Evolutionary conservation across 1,140 invertebrate species (phyloP).

Genomic region (Ridgeia piscesae): DNA sequence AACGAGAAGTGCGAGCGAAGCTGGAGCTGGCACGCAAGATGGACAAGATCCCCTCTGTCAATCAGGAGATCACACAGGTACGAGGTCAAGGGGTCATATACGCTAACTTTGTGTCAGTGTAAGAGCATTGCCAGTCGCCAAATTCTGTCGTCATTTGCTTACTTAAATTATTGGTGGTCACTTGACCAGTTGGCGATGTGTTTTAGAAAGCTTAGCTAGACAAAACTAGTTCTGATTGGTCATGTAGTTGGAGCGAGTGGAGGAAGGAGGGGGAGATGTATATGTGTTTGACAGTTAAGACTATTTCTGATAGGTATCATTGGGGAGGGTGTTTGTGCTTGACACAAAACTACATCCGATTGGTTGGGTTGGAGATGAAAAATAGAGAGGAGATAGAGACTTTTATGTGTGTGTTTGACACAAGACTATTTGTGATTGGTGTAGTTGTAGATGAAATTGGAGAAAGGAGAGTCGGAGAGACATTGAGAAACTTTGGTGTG

Average conservation of each 20-base stretch:
- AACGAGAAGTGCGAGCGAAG: conserved; percentile 90
- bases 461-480: conserved; percentile 89
- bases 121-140: too few relatives aligned
- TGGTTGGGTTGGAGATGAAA: too few relatives aligned
- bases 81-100: neutral
- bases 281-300: conserved; percentile 73
- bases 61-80: conserved; percentile 89
- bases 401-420: too few relatives aligned
- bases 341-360: too few relatives aligned
- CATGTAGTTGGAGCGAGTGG: conserved; percentile 67
- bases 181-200: too few relatives aligned
- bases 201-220: too few relatives aligned
- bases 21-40: conserved; percentile 82
- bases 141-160: too few relatives aligned
- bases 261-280: conserved; percentile 94
- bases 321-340: conserved; percentile 87
- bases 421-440: too few relatives aligned
- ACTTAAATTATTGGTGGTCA: too few relatives aligned
- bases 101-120: neutral
- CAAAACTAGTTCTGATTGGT: too few relatives aligned
- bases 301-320: too few relatives aligned
- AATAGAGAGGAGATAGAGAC: too few relatives aligned
- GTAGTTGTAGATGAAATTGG: conserved; percentile 70
- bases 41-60: conserved; percentile 86
- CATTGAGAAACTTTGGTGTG: conserved; percentile 85